Evolutionary conservation across 2,888 invertebrate genomes (phyloP).

Genomic region (Polia nebulosa): DNA sequence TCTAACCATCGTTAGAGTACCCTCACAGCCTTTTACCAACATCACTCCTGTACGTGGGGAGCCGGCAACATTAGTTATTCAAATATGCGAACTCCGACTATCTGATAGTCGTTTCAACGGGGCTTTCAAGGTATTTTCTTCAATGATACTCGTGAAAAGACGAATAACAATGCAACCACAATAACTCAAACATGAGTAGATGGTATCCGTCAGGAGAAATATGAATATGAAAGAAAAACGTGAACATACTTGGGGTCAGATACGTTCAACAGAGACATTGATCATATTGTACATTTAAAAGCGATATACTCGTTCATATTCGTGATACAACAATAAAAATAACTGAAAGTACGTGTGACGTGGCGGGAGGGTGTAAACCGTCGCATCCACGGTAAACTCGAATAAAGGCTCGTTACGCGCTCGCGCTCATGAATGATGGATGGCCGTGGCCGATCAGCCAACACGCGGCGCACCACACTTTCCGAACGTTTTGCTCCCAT

Average conservation of each 20-base stretch:
- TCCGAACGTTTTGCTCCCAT: slow-evolving; percentile 58
- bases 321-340: slow-evolving; percentile 80
- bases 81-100: slow-evolving; percentile 85
- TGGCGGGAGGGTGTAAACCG: slow-evolving; percentile 78
- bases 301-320: slow-evolving; percentile 73
- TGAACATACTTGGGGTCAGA: slow-evolving; percentile 67
- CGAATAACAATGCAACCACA: slow-evolving; percentile 80
- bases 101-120: slow-evolving; percentile 81
- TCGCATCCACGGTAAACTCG: slow-evolving; percentile 78
- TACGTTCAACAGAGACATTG: slow-evolving; percentile 70
- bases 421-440: slow-evolving; percentile 87
- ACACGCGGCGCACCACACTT: slow-evolving; percentile 71
- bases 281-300: slow-evolving; percentile 78
- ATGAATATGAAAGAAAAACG: slow-evolving; percentile 71
- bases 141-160: slow-evolving; percentile 78
- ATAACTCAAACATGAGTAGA: slow-evolving; percentile 72
- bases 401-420: slow-evolving; percentile 90
- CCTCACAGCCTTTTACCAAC: slow-evolving; percentile 76
- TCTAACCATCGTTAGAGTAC: slow-evolving; percentile 85
- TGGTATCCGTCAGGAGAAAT: slow-evolving; percentile 72
- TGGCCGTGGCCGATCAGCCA: slow-evolving; percentile 84
- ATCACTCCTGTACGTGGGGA: slow-evolving; percentile 75
- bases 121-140: slow-evolving; percentile 78
- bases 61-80: slow-evolving; percentile 84
- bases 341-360: slow-evolving; percentile 59